These are phyloP conservation scores for Alentia gelatinosa DNA, from an alignment of 2,888 invertebrate genomes.

Conservation along the genomic window DNA sequence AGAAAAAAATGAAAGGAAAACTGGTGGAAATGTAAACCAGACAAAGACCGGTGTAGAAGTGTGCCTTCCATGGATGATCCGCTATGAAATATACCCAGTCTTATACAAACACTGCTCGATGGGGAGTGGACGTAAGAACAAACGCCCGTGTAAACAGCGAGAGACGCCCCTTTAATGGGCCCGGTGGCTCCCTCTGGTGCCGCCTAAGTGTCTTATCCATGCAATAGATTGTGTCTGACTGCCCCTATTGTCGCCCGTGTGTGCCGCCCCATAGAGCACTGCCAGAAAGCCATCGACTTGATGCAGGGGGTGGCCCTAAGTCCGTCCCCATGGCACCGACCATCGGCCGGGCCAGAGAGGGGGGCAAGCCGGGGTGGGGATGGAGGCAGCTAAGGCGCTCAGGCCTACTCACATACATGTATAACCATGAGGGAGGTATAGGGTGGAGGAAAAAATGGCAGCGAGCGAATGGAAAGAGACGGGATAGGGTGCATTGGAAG, in stretches of 20 bases:
- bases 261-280: neutral
- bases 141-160: constrained; percentile 17
- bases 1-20: neutral
- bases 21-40: neutral
- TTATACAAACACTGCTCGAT: neutral
- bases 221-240: constrained; percentile 43
- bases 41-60: neutral
- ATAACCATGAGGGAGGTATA: neutral
- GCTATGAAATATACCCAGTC: neutral
- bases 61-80: neutral
- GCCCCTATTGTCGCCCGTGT: constrained; percentile 34
- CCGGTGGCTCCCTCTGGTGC: neutral
- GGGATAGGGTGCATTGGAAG: too few relatives aligned
- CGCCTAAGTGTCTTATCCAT: constrained; percentile 21
- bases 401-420: too few relatives aligned
- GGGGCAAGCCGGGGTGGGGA: neutral
- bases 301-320: neutral
- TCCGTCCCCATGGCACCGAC: neutral
- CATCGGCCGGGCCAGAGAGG: too few relatives aligned
- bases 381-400: neutral
- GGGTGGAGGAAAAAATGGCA: too few relatives aligned
- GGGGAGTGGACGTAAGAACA: neutral
- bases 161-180: constrained; percentile 18
- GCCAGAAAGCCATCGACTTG: constrained; percentile 37
- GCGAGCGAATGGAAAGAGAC: too few relatives aligned